Evolutionary conservation across 2,888 invertebrate genomes (phyloP).

Genomic region (Anarsia innoxiella): DNA sequence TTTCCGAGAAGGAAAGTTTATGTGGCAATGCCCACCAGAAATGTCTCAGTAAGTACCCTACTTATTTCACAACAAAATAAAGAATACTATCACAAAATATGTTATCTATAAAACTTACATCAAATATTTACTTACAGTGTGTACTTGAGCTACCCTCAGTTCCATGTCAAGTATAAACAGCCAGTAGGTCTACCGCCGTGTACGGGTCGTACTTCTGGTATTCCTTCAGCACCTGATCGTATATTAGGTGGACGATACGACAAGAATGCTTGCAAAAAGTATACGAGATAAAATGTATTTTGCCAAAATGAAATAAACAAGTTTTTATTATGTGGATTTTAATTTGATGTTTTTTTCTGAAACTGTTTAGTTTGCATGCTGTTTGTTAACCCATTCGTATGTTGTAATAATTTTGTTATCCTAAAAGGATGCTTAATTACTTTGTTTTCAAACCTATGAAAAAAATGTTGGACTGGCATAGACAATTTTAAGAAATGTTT

Average conservation of each 20-base stretch:
- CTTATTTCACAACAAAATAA: too few relatives aligned
- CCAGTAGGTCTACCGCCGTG: constrained; percentile 64
- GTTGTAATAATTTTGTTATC: too few relatives aligned
- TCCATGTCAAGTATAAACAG: constrained; percentile 69
- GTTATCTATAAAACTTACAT: neutral
- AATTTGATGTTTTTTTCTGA: too few relatives aligned
- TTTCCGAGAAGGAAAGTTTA: constrained; percentile 60
- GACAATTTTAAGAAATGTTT: too few relatives aligned
- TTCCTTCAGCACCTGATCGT: constrained; percentile 64
- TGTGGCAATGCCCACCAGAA: constrained; percentile 70
- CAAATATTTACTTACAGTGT: constrained; percentile 18
- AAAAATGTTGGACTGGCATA: too few relatives aligned
- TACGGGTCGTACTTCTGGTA: constrained; percentile 40
- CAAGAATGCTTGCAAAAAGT: constrained; percentile 60
- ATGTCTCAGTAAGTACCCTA: constrained; percentile 43
- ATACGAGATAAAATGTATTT: constrained; percentile 39
- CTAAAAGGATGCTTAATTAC: too few relatives aligned
- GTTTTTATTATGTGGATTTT: neutral
- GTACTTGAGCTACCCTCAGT: constrained; percentile 68
- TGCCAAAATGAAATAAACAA: too few relatives aligned
- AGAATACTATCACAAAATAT: too few relatives aligned
- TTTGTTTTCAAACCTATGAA: too few relatives aligned
- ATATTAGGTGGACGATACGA: constrained; percentile 67
- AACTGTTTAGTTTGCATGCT: too few relatives aligned
- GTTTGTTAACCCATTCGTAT: too few relatives aligned